Evolutionary conservation across 2,113 vertebrate species (phyloP).

Genomic region (Empidonax traillii): DNA sequence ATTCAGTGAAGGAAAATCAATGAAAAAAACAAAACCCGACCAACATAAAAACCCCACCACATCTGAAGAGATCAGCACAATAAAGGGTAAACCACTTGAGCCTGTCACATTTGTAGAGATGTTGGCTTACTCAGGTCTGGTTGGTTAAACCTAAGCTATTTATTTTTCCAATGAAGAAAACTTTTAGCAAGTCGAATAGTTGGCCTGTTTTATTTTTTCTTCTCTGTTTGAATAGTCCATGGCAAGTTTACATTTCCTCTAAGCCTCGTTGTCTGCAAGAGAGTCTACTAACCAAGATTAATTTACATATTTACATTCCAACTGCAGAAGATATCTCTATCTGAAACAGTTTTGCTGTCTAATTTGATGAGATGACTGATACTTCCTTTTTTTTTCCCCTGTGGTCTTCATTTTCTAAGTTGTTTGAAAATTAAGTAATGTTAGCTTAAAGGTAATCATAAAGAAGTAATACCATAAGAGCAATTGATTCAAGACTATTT

Average conservation of each 20-base stretch:
- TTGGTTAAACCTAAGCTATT: background rate
- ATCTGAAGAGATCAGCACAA: background rate
- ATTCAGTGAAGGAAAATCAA: background rate
- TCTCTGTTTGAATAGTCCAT: background rate
- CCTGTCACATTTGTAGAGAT: background rate
- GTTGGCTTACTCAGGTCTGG: background rate
- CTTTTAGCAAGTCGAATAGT: background rate
- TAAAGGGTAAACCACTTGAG: background rate
- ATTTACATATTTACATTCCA: background rate
- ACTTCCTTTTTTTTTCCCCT: background rate
- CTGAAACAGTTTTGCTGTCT: background rate
- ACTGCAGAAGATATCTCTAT: background rate
- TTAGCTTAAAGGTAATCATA: background rate
- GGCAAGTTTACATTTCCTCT: background rate
- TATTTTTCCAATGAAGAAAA: background rate
- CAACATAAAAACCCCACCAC: background rate
- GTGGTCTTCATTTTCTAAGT: background rate
- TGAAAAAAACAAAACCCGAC: background rate
- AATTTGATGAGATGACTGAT: background rate
- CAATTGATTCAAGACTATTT: background rate
- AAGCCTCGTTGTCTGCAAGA: background rate
- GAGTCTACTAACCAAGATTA: background rate
- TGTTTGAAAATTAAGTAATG: background rate
- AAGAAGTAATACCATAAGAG: background rate
- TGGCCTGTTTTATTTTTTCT: background rate